These are phyloP conservation scores for Cladorhizidae sp. DNA, from an alignment of 37 sponge, comb jelly and placozoan species.

Conservation along the genomic window DNA sequence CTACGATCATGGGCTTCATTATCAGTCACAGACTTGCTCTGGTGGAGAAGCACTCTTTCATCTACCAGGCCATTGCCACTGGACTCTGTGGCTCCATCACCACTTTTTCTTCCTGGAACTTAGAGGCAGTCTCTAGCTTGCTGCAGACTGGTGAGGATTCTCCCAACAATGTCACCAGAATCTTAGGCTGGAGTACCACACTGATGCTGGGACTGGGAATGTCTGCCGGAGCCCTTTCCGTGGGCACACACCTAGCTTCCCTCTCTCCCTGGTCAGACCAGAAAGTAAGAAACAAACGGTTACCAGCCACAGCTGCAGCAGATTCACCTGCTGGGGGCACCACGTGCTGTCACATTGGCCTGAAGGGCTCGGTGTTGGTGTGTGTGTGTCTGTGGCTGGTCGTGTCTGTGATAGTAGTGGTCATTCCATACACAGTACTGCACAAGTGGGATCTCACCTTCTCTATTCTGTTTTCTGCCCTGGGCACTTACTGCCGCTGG, in stretches of 20 bases:
- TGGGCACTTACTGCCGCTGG: conserved; percentile 61
- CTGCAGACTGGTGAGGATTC: conserved; percentile 18
- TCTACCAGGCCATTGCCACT: conserved; percentile 56
- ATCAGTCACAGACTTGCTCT: conserved; percentile 28
- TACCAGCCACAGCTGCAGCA: neutral
- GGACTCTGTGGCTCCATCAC: conserved; percentile 74
- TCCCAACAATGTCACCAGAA: conserved; percentile 22
- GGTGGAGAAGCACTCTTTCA: conserved; percentile 3
- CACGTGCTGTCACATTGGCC: no score
- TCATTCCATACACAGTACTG: neutral
- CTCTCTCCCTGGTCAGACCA: conserved; percentile 32
- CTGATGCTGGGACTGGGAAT: conserved; percentile 52
- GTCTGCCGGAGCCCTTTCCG: conserved; percentile 35
- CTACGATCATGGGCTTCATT: conserved; percentile 51
- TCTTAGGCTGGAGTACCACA: conserved; percentile 41
- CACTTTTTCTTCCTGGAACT: conserved; percentile 73
- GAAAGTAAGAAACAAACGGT: neutral
- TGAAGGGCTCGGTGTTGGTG: neutral
- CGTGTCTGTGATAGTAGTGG: conserved; percentile 5
- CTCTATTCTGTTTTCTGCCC: conserved; percentile 19
- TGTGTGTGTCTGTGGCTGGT: conserved; percentile 20
- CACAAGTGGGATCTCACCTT: conserved; percentile 33
- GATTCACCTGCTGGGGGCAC: neutral
- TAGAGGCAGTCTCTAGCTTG: conserved; percentile 35
- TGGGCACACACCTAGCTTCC: conserved; percentile 45